These are phyloP conservation scores for Axinella damicornis DNA, from an alignment of 37 sponge, comb jelly and placozoan genomes.

Conservation along the genomic window DNA sequence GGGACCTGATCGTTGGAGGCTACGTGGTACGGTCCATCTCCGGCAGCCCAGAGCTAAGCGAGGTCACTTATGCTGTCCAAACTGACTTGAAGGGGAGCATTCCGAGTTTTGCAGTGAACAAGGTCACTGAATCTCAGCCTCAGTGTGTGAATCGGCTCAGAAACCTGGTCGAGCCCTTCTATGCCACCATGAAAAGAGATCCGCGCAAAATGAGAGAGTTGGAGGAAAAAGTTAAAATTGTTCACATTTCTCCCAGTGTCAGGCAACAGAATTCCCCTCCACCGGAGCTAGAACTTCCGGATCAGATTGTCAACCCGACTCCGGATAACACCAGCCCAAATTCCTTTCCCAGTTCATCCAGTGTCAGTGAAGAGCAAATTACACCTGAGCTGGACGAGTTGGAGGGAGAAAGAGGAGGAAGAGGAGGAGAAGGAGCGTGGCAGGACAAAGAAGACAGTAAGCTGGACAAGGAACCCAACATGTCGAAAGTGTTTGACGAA, in stretches of 20 bases:
- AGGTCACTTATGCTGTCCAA: conserved; percentile 75
- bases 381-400: not conserved
- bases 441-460: not conserved
- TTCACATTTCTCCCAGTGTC: no score
- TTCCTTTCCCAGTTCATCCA: not conserved
- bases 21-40: conserved; percentile 58
- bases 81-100: conserved; percentile 83
- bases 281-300: no score
- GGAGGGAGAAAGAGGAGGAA: not conserved
- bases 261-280: no score
- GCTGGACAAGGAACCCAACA: not conserved
- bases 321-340: not conserved
- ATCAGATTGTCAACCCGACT: not conserved
- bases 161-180: conserved; percentile 45
- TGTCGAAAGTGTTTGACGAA: no score
- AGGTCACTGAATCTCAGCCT: conserved; percentile 74
- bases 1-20: conserved; percentile 62
- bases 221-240: conserved; percentile 7
- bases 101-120: conserved; percentile 77
- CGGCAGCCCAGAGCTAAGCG: conserved; percentile 12
- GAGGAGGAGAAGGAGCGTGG: not conserved
- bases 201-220: conserved; percentile 34
- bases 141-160: conserved; percentile 70
- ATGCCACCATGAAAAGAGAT: conserved; percentile 16
- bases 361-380: not conserved